Conservation (phyloP, 2,888 invertebrate species). For the Aphodius sticticus region DNA sequence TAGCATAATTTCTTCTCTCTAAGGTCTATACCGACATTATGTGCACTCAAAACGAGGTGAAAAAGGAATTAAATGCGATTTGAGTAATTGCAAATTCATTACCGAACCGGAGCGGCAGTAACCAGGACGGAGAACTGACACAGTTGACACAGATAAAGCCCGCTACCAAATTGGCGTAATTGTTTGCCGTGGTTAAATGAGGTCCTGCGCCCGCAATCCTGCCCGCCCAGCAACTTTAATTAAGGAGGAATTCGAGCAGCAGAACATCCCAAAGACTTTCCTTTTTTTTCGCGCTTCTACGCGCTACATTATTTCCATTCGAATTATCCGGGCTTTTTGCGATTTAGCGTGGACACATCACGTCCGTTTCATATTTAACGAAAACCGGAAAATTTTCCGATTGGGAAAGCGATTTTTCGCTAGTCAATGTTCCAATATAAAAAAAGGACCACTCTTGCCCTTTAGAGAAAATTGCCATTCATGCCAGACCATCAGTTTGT, state of each 20-base stretch:
- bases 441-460: background rate
- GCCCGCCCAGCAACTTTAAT: background rate
- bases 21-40: too few species aligned
- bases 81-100: slow-evolving; percentile 4
- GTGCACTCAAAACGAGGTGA: background rate
- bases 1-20: too few species aligned
- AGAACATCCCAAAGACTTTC: background rate
- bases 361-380: background rate
- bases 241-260: background rate
- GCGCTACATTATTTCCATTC: background rate
- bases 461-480: background rate
- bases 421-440: background rate
- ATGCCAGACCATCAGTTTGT: background rate
- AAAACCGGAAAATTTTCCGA: background rate
- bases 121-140: background rate
- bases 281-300: background rate
- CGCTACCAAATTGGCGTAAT: background rate
- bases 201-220: background rate
- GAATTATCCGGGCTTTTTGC: background rate
- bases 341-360: background rate
- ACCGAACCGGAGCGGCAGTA: background rate
- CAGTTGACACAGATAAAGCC: slow-evolving; percentile 4
- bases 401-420: background rate
- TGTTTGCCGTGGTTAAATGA: slow-evolving; percentile 4
- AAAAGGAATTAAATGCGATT: background rate